A percentile compares a stretch with the other conserved stretches of the same genome.
Evolutionary conservation across 1,140 invertebrate genomes (phyloP).

Genomic region (Ceratina calcarata): DNA sequence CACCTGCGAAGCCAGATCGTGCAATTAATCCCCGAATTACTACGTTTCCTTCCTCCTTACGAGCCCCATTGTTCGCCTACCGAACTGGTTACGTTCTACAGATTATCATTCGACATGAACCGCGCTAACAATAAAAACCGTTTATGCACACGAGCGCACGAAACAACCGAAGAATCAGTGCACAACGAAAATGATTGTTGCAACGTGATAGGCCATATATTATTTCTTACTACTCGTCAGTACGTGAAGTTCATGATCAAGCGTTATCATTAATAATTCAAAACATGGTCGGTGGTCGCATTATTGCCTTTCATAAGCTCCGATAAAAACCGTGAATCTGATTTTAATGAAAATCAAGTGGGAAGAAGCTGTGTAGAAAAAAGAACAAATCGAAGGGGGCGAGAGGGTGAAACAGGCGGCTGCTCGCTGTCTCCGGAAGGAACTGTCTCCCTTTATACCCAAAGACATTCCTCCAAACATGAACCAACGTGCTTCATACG

Average conservation of each 20-base stretch:
- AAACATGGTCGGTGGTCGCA: too few species aligned
- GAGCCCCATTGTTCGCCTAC: neutral
- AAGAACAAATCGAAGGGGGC: constrained; percentile 28
- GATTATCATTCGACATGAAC: too few species aligned
- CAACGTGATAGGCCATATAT: too few species aligned
- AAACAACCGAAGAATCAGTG: too few species aligned
- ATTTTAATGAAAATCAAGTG: constrained; percentile 39
- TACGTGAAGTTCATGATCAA: too few species aligned
- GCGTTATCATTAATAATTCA: too few species aligned
- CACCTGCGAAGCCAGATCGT: constrained; percentile 61
- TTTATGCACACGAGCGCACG: too few species aligned
- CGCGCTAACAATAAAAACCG: too few species aligned
- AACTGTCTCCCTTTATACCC: constrained; percentile 68
- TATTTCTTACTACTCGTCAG: too few species aligned
- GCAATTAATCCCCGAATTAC: constrained; percentile 44
- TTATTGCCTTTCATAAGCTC: too few species aligned
- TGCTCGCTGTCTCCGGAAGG: constrained; percentile 67
- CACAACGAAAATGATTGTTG: too few species aligned
- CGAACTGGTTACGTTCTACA: neutral
- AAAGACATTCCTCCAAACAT: constrained; percentile 65
- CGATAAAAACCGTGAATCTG: too few species aligned
- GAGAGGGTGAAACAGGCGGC: constrained; percentile 62
- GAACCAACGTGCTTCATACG: constrained; percentile 60
- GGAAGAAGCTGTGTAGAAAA: constrained; percentile 20
- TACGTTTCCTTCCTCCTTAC: neutral